Percentiles rank a stretch among this genome's conserved stretches.
phyloP scores from a whole-genome alignment of 2,797 vertebrate species.

The Rhinella marina region DNA sequence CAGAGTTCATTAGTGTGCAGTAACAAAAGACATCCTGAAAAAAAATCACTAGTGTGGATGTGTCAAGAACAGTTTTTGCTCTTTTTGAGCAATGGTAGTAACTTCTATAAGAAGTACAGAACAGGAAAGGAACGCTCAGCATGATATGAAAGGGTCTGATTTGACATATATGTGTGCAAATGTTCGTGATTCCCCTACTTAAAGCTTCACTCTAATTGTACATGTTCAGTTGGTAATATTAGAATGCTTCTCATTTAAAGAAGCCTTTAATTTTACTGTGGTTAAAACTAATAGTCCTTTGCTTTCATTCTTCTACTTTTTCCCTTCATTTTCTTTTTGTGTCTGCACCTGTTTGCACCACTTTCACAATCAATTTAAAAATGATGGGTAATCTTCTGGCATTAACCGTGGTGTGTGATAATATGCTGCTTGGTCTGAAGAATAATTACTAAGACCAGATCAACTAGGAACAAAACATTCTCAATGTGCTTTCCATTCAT shows the following conservation, averaged over 20 bases:
- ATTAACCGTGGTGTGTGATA: constrained; percentile 91
- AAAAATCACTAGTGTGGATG: background rate
- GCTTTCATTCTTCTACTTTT: constrained; percentile 83
- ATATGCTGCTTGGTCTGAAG: constrained; percentile 91
- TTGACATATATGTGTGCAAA: constrained; percentile 43
- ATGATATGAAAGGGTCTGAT: constrained; percentile 42
- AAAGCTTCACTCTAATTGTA: constrained; percentile 81
- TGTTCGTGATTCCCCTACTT: constrained; percentile 63
- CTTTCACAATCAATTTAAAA: constrained; percentile 91
- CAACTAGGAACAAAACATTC: constrained; percentile 68
- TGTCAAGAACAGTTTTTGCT: background rate
- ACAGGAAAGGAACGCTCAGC: constrained; percentile 71
- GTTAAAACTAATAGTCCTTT: constrained; percentile 80
- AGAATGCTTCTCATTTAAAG: constrained; percentile 77
- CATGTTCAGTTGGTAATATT: constrained; percentile 80
- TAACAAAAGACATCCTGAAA: background rate
- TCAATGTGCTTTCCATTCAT: constrained; percentile 71
- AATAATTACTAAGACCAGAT: constrained; percentile 87
- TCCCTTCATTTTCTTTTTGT: constrained; percentile 82
- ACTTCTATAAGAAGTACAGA: background rate
- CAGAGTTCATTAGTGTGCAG: background rate
- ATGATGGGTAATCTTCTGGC: constrained; percentile 89
- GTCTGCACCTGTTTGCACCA: constrained; percentile 96
- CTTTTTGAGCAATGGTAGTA: background rate
- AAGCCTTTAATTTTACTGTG: constrained; percentile 81